Conservation (phyloP, 2,797 vertebrate genomes). For the Anguilla anguilla region DNA sequence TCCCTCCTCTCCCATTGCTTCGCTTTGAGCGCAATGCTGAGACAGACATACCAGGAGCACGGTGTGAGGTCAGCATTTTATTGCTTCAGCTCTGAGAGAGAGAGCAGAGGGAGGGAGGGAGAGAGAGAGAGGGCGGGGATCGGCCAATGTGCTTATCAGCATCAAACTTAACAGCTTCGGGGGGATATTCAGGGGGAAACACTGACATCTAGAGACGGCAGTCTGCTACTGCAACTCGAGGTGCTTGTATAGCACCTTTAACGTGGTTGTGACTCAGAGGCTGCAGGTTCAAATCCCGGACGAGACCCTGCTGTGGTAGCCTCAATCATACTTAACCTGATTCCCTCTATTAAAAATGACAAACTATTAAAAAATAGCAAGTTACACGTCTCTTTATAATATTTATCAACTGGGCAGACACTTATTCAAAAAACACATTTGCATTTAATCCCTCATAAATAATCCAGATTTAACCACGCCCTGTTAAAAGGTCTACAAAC, state of each 20-base stretch:
- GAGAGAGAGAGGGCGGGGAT: neutral
- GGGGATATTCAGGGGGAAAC: neutral
- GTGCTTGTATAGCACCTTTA: neutral
- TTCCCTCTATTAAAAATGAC: no score
- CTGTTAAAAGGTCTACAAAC: no score
- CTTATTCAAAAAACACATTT: no score
- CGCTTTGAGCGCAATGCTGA: constrained; percentile 5
- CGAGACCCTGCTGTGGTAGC: neutral
- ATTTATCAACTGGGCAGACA: no score
- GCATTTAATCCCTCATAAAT: no score
- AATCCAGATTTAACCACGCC: no score
- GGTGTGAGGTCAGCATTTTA: constrained; percentile 35
- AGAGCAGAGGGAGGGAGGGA: neutral
- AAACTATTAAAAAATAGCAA: no score
- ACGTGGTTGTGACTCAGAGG: neutral
- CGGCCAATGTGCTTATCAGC: constrained; percentile 25
- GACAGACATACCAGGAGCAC: constrained; percentile 15
- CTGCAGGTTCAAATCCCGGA: neutral
- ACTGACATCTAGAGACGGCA: constrained; percentile 25
- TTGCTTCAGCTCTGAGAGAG: constrained; percentile 22
- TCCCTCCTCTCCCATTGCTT: constrained; percentile 13
- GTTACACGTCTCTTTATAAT: no score
- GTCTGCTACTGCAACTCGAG: neutral
- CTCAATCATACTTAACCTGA: no score
- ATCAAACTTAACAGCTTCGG: neutral